phyloP scores from a whole-genome alignment of 1,140 invertebrate species.

The Teleogryllus occipitalis region DNA sequence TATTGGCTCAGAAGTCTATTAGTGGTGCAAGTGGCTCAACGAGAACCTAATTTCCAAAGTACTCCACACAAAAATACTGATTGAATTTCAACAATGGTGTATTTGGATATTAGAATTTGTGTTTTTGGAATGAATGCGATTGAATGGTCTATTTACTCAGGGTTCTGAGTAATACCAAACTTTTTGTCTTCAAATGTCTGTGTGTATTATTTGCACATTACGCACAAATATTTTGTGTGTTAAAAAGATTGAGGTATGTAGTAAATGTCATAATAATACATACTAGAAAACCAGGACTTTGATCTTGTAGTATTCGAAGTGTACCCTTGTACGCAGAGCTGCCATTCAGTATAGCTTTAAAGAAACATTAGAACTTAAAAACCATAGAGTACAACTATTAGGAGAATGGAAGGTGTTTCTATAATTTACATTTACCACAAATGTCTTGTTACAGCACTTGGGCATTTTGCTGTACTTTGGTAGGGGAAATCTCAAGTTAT shows the following conservation, averaged over 20 bases:
- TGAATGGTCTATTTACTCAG: background rate
- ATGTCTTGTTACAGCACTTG: background rate
- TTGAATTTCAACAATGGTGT: background rate
- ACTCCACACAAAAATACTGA: background rate
- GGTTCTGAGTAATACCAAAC: background rate
- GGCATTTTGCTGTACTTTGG: too few species aligned
- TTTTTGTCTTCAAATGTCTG: slow-evolving; percentile 1
- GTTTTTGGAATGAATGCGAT: background rate
- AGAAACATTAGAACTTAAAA: background rate
- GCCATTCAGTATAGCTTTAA: background rate
- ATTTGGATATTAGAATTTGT: background rate
- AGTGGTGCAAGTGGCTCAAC: background rate
- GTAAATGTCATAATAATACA: slow-evolving; percentile 6
- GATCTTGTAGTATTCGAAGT: background rate
- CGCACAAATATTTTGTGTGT: background rate
- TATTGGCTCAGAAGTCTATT: background rate
- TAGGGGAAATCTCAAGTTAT: too few species aligned
- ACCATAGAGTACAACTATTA: slow-evolving; percentile 1
- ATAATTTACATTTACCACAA: background rate
- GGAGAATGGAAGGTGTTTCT: background rate
- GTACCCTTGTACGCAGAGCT: background rate
- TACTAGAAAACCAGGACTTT: background rate
- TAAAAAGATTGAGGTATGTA: background rate
- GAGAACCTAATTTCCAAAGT: background rate
- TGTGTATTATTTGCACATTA: background rate